phyloP scores from a whole-genome alignment of 1,140 invertebrate species.

The Hyphantria cunea region DNA sequence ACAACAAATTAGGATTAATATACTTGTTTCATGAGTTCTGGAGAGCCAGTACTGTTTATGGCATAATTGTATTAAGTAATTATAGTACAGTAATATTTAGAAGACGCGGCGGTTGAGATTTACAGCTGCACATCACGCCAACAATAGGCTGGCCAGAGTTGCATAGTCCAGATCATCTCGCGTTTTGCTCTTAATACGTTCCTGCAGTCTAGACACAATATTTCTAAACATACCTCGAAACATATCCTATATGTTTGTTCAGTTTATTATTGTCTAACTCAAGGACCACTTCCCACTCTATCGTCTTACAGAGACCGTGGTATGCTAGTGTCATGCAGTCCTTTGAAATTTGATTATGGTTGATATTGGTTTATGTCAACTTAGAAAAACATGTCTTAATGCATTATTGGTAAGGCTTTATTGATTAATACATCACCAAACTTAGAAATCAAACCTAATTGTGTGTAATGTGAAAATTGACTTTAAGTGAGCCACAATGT shows the following conservation, averaged over 20 bases:
- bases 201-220: conserved; percentile 76
- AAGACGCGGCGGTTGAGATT: conserved; percentile 51
- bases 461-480: no score
- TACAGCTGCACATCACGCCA: conserved; percentile 63
- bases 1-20: conserved; percentile 35
- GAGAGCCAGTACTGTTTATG: conserved; percentile 48
- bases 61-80: conserved; percentile 59
- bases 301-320: neutral
- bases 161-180: conserved; percentile 41
- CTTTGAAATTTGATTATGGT: neutral
- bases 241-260: conserved; percentile 21
- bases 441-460: conserved; percentile 2
- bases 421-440: neutral
- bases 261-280: conserved; percentile 3
- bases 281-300: neutral
- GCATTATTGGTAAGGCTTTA: neutral
- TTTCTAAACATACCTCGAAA: conserved; percentile 58
- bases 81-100: conserved; percentile 50
- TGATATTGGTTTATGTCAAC: neutral
- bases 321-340: neutral
- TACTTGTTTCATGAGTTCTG: conserved; percentile 32
- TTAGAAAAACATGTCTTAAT: no score
- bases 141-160: conserved; percentile 67
- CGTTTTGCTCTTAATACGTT: conserved; percentile 68
- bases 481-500: conserved; percentile 4